Evolutionary conservation across 2,113 vertebrate species (phyloP).

Genomic region (Tenebrosternarchus preto): DNA sequence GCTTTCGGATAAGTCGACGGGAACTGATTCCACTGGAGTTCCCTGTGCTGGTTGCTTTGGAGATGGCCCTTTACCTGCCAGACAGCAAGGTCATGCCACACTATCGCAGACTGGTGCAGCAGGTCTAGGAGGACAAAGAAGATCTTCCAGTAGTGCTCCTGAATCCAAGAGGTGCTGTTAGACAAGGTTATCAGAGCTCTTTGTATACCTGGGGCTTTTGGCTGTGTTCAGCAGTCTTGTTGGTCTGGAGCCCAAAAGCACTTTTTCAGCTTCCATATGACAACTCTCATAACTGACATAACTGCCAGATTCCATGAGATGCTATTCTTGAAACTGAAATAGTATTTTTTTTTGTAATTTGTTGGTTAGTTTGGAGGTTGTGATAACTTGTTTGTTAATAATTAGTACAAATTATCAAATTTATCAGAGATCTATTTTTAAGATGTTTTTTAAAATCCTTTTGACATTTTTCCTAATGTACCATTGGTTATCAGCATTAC

Average conservation of each 20-base stretch:
- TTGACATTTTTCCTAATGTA: constrained; percentile 11
- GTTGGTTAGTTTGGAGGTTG: neutral
- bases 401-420: neutral
- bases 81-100: constrained; percentile 97
- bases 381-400: neutral
- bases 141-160: neutral
- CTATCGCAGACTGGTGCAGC: constrained; percentile 90
- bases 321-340: neutral
- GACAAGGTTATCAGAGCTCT: neutral
- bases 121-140: constrained; percentile 71
- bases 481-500: constrained; percentile 30
- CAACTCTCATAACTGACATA: constrained; percentile 20
- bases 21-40: constrained; percentile 94
- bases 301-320: too few relatives aligned
- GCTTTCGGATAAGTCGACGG: constrained; percentile 91
- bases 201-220: neutral
- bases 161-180: neutral
- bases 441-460: neutral
- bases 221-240: neutral
- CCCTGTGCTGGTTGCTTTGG: constrained; percentile 93
- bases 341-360: neutral
- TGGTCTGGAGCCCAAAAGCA: neutral
- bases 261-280: constrained; percentile 24
- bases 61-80: constrained; percentile 94
- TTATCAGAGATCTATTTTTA: neutral